Conservation (phyloP, 2,888 invertebrate genomes). For the Archips xylosteana region DNA sequence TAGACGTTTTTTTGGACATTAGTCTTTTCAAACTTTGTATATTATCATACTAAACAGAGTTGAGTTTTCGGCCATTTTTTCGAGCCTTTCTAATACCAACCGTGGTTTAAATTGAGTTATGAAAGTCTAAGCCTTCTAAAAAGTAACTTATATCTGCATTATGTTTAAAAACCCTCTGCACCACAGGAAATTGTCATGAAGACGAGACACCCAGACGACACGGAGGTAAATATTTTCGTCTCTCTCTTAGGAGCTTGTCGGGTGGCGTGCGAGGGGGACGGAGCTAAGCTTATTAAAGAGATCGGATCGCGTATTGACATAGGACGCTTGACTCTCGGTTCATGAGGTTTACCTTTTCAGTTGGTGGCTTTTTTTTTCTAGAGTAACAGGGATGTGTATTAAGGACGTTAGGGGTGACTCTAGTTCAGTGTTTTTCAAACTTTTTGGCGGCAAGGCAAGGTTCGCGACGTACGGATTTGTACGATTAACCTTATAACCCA, state of each 20-base stretch:
- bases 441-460: too few species aligned
- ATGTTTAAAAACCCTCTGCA: not conserved
- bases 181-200: constrained; percentile 1
- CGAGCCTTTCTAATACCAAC: too few species aligned
- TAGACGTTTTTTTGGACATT: too few species aligned
- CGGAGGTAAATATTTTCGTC: constrained; percentile 1
- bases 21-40: too few species aligned
- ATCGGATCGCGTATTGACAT: constrained; percentile 30
- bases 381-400: not conserved
- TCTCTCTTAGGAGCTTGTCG: not conserved
- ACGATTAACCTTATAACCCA: too few species aligned
- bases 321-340: constrained; percentile 26
- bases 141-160: not conserved
- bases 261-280: constrained; percentile 17
- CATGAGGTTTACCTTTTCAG: constrained; percentile 21
- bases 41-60: too few species aligned
- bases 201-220: not conserved
- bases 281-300: constrained; percentile 26
- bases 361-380: not conserved
- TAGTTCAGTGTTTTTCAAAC: too few species aligned
- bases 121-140: not conserved
- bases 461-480: too few species aligned
- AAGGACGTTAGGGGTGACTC: too few species aligned
- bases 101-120: not conserved
- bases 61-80: too few species aligned